A percentile compares a stretch with the other conserved stretches of the same genome.
Conservation (phyloP, 2,888 invertebrate genomes). For the Stenurella melanura region DNA sequence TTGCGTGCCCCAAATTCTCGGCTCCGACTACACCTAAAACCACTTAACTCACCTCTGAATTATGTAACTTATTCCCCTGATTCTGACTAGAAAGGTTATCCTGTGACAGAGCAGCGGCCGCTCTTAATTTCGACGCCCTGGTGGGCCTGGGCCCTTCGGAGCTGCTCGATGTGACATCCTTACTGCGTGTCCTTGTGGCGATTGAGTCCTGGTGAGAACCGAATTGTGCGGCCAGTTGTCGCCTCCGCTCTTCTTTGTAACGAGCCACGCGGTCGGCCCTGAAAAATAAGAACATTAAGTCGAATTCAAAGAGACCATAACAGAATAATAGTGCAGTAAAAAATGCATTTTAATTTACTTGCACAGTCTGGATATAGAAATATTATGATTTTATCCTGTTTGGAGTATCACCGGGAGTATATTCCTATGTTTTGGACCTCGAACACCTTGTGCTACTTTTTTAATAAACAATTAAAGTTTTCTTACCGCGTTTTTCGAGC, state of each 20-base stretch:
- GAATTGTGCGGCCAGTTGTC: conserved; percentile 79
- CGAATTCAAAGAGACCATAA: neutral
- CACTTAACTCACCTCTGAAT: conserved; percentile 58
- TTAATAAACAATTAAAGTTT: no score
- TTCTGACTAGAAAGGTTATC: conserved; percentile 57
- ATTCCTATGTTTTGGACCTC: no score
- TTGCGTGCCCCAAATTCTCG: no score
- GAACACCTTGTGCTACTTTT: no score
- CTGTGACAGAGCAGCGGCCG: conserved; percentile 75
- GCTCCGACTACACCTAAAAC: neutral
- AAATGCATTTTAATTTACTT: no score
- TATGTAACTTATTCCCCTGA: conserved; percentile 58
- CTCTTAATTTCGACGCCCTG: conserved; percentile 82
- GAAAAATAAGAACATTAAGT: conserved; percentile 29
- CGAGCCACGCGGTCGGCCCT: conserved; percentile 80
- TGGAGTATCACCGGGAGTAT: no score
- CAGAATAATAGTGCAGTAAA: no score
- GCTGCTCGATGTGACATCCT: conserved; percentile 63
- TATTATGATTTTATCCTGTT: no score
- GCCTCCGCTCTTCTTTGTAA: conserved; percentile 84
- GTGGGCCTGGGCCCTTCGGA: conserved; percentile 79
- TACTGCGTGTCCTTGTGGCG: conserved; percentile 37
- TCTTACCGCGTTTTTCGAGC: no score
- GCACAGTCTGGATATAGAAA: no score
- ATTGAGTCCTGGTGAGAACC: conserved; percentile 44